A percentile compares a stretch with the other conserved stretches of the same genome.
Evolutionary conservation across 1,140 invertebrate species (phyloP).

Genomic region (Drosophila virilis): DNA sequence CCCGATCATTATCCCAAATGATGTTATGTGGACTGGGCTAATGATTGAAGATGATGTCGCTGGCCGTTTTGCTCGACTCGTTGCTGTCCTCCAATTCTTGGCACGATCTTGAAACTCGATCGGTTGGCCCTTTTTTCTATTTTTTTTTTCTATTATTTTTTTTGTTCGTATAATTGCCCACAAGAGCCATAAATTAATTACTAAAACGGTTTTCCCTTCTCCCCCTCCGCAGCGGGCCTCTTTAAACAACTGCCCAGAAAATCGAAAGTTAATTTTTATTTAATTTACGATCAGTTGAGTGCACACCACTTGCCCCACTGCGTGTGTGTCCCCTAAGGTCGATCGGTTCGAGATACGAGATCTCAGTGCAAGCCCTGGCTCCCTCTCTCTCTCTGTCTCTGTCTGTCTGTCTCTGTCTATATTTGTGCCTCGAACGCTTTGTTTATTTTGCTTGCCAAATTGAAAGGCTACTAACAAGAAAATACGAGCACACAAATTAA

Average conservation of each 20-base stretch:
- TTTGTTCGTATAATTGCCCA: conserved; percentile 52
- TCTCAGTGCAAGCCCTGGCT: conserved; percentile 5
- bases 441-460: conserved; percentile 25
- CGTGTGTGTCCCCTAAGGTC: conserved; percentile 52
- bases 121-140: conserved; percentile 25
- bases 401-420: conserved; percentile 1
- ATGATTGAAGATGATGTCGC: conserved; percentile 53
- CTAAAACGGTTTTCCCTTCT: conserved; percentile 35
- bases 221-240: not conserved
- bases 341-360: conserved; percentile 13
- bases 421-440: not conserved
- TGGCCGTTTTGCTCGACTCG: not conserved
- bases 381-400: conserved; percentile 1
- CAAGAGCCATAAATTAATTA: conserved; percentile 72
- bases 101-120: conserved; percentile 45
- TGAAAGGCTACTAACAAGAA: conserved; percentile 29
- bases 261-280: conserved; percentile 76
- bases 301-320: conserved; percentile 41
- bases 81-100: conserved; percentile 26
- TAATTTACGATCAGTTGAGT: conserved; percentile 63
- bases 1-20: conserved; percentile 71
- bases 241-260: conserved; percentile 41
- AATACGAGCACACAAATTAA: conserved; percentile 61
- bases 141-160: not conserved
- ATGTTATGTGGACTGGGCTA: conserved; percentile 48